These are phyloP conservation scores for Smutsia gigantea DNA, from an alignment of 2,797 vertebrate genomes.

Conservation along the genomic window DNA sequence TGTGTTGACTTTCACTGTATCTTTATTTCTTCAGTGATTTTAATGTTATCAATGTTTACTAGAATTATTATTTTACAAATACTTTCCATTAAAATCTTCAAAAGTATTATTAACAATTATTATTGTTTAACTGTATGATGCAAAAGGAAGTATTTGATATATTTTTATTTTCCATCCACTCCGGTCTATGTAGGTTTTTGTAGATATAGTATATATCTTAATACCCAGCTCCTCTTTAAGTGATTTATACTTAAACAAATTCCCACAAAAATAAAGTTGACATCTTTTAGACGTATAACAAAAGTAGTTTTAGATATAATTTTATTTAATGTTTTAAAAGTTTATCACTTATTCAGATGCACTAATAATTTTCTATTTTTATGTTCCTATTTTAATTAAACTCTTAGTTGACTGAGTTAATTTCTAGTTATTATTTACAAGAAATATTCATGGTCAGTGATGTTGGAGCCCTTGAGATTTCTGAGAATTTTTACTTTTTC, in stretches of 20 bases:
- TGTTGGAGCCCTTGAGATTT: background rate
- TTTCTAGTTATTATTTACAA: background rate
- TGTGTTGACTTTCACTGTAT: background rate
- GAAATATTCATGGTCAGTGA: background rate
- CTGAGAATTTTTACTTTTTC: background rate
- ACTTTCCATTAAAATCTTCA: background rate
- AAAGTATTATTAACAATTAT: background rate
- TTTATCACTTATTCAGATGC: background rate
- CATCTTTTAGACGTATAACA: background rate
- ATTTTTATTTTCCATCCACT: background rate
- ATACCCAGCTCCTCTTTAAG: background rate
- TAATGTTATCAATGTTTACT: background rate
- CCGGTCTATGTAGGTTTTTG: background rate
- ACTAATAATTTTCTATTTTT: background rate
- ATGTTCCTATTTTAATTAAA: conserved; percentile 14
- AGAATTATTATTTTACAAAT: background rate
- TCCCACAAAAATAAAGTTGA: background rate
- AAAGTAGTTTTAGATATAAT: background rate
- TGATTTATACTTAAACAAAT: background rate
- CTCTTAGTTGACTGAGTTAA: background rate
- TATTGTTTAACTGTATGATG: background rate
- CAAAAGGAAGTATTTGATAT: background rate
- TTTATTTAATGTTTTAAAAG: background rate
- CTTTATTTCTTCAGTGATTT: background rate
- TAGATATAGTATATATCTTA: background rate